Evolutionary conservation across 2,797 vertebrate species (phyloP).

Genomic region (Prionace glauca): DNA sequence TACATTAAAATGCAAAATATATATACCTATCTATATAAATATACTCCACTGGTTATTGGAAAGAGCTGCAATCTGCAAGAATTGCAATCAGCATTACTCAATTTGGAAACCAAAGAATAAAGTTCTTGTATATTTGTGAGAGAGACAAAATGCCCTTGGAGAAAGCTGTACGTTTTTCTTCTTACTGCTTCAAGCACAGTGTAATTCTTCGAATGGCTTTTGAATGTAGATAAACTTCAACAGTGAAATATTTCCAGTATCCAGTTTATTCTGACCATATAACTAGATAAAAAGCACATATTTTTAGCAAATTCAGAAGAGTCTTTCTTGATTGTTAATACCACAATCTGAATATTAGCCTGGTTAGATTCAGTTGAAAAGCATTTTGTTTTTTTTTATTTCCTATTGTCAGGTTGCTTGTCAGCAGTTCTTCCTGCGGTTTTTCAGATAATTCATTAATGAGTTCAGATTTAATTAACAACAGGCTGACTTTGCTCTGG

Average conservation of each 20-base stretch:
- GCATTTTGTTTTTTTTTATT: background rate
- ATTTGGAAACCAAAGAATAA: too few species aligned
- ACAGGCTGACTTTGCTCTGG: background rate
- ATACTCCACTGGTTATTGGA: too few species aligned
- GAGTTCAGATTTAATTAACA: background rate
- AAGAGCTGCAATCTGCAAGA: too few species aligned
- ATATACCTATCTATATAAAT: too few species aligned
- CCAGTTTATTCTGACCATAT: background rate
- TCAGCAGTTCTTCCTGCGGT: background rate
- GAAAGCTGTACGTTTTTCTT: background rate
- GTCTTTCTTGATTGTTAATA: too few species aligned
- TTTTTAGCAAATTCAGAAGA: too few species aligned
- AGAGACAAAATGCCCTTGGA: background rate
- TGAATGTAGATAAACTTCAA: too few species aligned
- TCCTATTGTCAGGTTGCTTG: background rate
- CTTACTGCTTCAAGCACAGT: too few species aligned
- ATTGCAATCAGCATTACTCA: too few species aligned
- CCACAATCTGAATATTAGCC: background rate
- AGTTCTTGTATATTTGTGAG: too few species aligned
- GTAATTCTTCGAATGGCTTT: too few species aligned
- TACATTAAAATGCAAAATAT: too few species aligned
- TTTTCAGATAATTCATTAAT: background rate
- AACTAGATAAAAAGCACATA: background rate
- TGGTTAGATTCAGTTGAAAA: background rate
- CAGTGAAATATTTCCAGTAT: background rate